phyloP scores from a whole-genome alignment of 2,888 invertebrate species.

The Hirtodrosophila cameraria region DNA sequence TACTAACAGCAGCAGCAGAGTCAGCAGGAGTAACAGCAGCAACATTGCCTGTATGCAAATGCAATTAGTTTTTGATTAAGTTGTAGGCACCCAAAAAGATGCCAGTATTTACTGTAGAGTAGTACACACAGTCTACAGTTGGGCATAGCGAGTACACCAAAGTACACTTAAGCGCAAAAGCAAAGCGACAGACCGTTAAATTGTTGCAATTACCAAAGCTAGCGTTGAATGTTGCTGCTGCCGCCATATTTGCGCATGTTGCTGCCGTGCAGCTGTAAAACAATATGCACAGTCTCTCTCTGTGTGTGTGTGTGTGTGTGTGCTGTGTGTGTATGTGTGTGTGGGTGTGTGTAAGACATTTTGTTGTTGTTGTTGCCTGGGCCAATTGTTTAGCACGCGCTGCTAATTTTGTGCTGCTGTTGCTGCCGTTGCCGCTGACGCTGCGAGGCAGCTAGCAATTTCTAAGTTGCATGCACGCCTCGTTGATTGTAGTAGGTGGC shows the following conservation, averaged over 20 bases:
- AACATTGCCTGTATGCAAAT: conserved; percentile 67
- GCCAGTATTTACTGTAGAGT: conserved; percentile 2
- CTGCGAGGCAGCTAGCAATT: conserved; percentile 75
- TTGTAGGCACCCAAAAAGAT: conserved; percentile 68
- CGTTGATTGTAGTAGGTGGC: conserved; percentile 79
- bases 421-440: conserved; percentile 34
- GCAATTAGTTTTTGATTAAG: conserved; percentile 80
- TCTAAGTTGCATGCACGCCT: conserved; percentile 81
- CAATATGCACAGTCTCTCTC: conserved; percentile 61
- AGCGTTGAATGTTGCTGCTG: conserved; percentile 55
- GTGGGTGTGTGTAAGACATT: conserved; percentile 52
- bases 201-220: conserved; percentile 82
- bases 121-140: conserved; percentile 27
- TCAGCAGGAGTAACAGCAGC: conserved; percentile 17
- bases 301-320: conserved; percentile 32
- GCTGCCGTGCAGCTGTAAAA: conserved; percentile 69
- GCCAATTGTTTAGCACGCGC: conserved; percentile 79
- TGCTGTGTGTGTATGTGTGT: conserved; percentile 28
- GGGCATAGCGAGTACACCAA: conserved; percentile 59
- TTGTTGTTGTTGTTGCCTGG: conserved; percentile 49
- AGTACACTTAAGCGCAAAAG: conserved; percentile 82
- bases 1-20: conserved; percentile 16
- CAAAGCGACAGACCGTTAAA: conserved; percentile 83
- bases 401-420: conserved; percentile 72
- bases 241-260: conserved; percentile 69